phyloP scores from a whole-genome alignment of 2,797 vertebrate species.

The Hoplostethus atlanticus region DNA sequence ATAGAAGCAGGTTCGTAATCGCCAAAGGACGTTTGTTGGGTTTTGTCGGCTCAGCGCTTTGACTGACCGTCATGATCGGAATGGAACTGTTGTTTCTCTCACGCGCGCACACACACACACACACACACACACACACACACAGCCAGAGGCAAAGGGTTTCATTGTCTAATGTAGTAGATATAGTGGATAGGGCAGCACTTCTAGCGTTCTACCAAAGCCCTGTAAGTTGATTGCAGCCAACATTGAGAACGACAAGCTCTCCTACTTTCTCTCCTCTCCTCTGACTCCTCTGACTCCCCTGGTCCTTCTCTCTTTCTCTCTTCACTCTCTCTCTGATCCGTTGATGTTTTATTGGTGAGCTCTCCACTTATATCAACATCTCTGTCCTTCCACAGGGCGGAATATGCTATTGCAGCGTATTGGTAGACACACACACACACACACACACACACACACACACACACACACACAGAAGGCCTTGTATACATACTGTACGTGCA shows the following conservation, averaged over 20 bases:
- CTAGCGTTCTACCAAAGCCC: conserved; percentile 9
- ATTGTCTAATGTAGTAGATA: conserved; percentile 23
- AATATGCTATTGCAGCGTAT: conserved; percentile 15
- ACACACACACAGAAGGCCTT: too few species aligned
- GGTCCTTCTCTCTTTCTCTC: not conserved
- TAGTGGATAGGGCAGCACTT: conserved; percentile 1
- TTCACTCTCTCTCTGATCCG: conserved; percentile 31
- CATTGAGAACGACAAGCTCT: conserved; percentile 22
- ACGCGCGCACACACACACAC: not conserved
- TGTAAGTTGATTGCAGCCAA: conserved; percentile 44
- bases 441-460: too few species aligned
- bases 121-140: not conserved
- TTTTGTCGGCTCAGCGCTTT: conserved; percentile 70
- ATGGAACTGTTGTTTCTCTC: conserved; percentile 51
- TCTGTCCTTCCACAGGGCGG: conserved; percentile 19
- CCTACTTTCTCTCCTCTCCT: not conserved
- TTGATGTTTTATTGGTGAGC: conserved; percentile 24
- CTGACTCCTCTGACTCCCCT: not conserved
- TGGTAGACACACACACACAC: not conserved
- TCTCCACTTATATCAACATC: conserved; percentile 5
- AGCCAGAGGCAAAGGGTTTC: conserved; percentile 41
- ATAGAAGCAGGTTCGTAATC: conserved; percentile 66
- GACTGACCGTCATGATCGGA: conserved; percentile 51
- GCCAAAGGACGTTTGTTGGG: conserved; percentile 27
- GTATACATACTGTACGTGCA: too few species aligned